Conservation (phyloP, 2,113 vertebrate species). For the Orientallactaga bullata region DNA sequence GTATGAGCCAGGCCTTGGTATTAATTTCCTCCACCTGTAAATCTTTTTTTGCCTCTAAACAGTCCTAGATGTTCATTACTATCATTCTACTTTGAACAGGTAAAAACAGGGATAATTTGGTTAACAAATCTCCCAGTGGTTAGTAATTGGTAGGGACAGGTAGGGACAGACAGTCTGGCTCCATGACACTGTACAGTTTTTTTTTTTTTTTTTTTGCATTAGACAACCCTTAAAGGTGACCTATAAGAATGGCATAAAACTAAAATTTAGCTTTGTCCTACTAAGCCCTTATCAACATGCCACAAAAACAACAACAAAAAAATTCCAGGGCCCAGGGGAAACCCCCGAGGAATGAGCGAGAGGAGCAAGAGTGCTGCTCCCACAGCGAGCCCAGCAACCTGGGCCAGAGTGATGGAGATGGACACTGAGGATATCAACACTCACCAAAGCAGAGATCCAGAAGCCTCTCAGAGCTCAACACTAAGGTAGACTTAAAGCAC, state of each 20-base stretch:
- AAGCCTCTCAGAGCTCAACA: too few relatives aligned
- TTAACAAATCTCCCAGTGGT: neutral
- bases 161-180: neutral
- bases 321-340: too few relatives aligned
- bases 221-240: neutral
- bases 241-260: neutral
- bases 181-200: too few relatives aligned
- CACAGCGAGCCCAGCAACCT: too few relatives aligned
- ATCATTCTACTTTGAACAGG: neutral
- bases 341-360: too few relatives aligned
- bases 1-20: neutral
- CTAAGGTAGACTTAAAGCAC: too few relatives aligned
- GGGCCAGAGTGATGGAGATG: too few relatives aligned
- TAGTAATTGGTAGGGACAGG: neutral
- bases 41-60: neutral
- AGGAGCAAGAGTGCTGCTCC: too few relatives aligned
- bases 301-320: neutral
- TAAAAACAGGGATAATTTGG: neutral
- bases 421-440: too few relatives aligned
- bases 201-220: neutral
- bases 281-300: neutral
- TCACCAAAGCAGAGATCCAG: too few relatives aligned
- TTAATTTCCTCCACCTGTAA: neutral
- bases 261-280: constrained; percentile 23
- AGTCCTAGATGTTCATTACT: neutral